Conservation (phyloP, 2,797 vertebrate species). For the Arrhamphus sclerolepis region DNA sequence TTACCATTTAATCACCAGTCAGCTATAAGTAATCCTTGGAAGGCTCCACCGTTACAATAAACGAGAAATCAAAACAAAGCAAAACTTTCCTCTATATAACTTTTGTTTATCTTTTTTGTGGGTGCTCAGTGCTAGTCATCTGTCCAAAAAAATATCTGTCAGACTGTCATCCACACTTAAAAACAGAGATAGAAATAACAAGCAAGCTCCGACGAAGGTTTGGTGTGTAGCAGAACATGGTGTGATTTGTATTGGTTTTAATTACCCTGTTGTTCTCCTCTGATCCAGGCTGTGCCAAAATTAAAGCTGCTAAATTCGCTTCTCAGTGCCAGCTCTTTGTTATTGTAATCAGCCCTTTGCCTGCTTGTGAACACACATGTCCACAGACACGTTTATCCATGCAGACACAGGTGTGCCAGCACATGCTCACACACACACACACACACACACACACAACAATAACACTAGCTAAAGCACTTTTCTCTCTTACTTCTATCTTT, state of each 20-base stretch:
- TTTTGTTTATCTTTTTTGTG: constrained; percentile 31
- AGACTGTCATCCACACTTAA: neutral
- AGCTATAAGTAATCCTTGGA: constrained; percentile 55
- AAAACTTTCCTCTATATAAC: constrained; percentile 9
- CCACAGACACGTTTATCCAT: constrained; percentile 17
- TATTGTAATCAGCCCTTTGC: constrained; percentile 63
- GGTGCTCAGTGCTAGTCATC: constrained; percentile 6
- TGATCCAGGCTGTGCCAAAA: constrained; percentile 30
- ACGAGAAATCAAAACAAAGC: constrained; percentile 20
- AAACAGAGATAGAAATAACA: constrained; percentile 11
- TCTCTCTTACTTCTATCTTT: constrained; percentile 72
- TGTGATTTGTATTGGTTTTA: constrained; percentile 55
- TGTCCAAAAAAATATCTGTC: constrained; percentile 3
- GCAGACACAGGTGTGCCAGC: constrained; percentile 43
- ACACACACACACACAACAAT: too few relatives aligned
- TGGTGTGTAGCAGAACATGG: constrained; percentile 14
- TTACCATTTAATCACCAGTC: constrained; percentile 61
- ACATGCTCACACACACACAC: neutral
- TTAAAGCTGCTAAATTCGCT: constrained; percentile 45
- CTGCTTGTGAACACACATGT: constrained; percentile 6
- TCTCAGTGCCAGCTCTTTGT: constrained; percentile 55
- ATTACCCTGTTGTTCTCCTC: constrained; percentile 39
- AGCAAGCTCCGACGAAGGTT: constrained; percentile 7
- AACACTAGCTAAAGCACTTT: constrained; percentile 43
- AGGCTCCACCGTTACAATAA: constrained; percentile 31